A percentile compares a stretch with the other conserved stretches of the same genome.
Conservation (phyloP, 2,797 vertebrate genomes). For the Paramormyrops hopkinsi region DNA sequence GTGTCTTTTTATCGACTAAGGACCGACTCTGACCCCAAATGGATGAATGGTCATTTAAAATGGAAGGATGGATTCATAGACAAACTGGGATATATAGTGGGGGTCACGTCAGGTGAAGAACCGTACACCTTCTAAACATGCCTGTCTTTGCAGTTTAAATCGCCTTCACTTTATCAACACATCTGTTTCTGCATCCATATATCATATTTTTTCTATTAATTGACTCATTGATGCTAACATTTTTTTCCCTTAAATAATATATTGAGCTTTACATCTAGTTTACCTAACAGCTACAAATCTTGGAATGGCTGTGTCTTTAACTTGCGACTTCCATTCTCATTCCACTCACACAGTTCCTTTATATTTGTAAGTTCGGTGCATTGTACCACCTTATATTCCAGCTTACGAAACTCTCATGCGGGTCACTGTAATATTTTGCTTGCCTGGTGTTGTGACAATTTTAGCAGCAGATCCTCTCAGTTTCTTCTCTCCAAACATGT, state of each 20-base stretch:
- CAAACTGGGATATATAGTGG: neutral
- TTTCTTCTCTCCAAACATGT: constrained; percentile 57
- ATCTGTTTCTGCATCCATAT: neutral
- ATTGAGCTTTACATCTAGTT: neutral
- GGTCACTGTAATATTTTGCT: constrained; percentile 48
- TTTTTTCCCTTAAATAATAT: neutral
- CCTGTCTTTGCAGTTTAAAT: neutral
- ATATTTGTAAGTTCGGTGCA: neutral
- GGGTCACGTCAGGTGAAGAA: neutral
- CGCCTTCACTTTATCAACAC: neutral
- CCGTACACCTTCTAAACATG: neutral
- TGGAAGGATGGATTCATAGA: neutral
- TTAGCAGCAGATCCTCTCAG: constrained; percentile 67
- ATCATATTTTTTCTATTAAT: neutral
- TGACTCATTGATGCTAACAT: neutral
- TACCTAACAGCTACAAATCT: neutral
- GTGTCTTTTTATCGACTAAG: neutral
- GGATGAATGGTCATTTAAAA: neutral
- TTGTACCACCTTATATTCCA: neutral
- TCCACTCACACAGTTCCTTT: constrained; percentile 2
- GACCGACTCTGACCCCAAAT: neutral
- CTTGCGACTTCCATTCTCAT: neutral
- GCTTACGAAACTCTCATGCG: constrained; percentile 19
- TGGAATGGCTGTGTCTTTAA: neutral
- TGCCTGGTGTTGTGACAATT: constrained; percentile 67